Evolutionary conservation across 2,888 invertebrate species (phyloP), one percentile per base, ranked within the genome.

Genomic region (Zaprionus obscuricornis): DNA sequence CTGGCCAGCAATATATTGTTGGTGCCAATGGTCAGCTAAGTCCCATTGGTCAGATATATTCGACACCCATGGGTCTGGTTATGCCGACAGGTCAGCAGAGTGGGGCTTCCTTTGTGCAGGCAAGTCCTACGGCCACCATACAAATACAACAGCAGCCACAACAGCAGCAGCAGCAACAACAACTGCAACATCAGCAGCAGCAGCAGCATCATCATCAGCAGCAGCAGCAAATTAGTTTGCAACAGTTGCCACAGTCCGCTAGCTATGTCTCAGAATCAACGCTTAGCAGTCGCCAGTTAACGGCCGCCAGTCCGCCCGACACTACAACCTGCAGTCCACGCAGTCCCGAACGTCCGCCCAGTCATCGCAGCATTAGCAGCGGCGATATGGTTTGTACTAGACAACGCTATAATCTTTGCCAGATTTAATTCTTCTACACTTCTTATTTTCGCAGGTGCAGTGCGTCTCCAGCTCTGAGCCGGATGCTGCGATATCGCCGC

Each of bases 381-480:
- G 90, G 90, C 64, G 90, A 90, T 75, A 90, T 90, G 90, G 90
- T 90, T 50, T 67, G 67, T 54, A 29, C 18, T 29, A 17, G 10
- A 3, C 39, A 2, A 37, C 31, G 10, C 8, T 16, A 37, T 6
- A 14, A 49, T 17, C 22, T 22, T 4, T 5, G 5, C 11, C 11
- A 6, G 7, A n/a, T 17, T 13, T 17, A 0, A 1, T 1, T 0
- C 1, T 10, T 5, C 3, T 16, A 6, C 14, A 39, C 40, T 11
- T 3, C 0, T 7, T 1, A 5, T n/a, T 16, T 5, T 7, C 27
- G 3, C 94, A 96, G 96, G 96, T 96, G 18, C 96, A 96, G 88
- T 96, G 96, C 88, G 95, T 96, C 64, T 96, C 96, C 22, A 96
- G 96, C 87, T 96, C 96, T 77, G 96, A 96, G 87, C 95, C 94